Base-by-base conservation (phyloP, 2,797 vertebrate species). In the Hyperoplus lanceolatus region DNA sequence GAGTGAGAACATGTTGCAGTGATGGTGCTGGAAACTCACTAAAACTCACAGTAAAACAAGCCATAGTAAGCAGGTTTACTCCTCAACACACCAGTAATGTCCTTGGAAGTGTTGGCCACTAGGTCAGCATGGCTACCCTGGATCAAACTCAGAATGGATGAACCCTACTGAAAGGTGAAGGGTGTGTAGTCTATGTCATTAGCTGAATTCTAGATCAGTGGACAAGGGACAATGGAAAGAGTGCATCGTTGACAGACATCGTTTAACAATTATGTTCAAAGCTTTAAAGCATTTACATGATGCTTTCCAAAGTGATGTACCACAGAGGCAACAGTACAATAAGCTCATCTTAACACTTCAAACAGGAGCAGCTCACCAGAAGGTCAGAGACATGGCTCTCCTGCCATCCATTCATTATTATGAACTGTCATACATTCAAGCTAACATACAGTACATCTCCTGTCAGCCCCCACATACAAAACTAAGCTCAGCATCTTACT, bases 361-460 rank as follows among this genome's bases (percentile, higher is more conserved):
- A 43, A 68, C 13, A 16, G 7, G 59, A 67, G 7, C 16, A 29
- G 42, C 9, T 8, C 71, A 41, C 16, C 1, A 21, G 38, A 21
- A 46, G 29, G 36, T 55, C 49, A 63, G 4, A 36, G 8, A 41
- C 13, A 41, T 2, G 41, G 12, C 0, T 9, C 9, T 48, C 15
- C 51, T 38, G 10, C 15, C 53, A 39, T 68, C 49, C 6, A 54
- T 38, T 9, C 14, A 18, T 50, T 36, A 43, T 36, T 54, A 51
- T 45, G 7, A 75, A 58, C 29, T 2, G 29, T 29, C 29, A 29
- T 29, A 1, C 6, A 21, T 82, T 39, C 14, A 55, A 72, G 41
- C 18, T 3, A 62, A 79, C 53, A 64, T 3, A 68, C 42, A 71
- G 69, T 63, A 36, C 10, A 79, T 74, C 75, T 81, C 63, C 71